Base-by-base conservation (phyloP, 2,113 vertebrate genomes). In the Glaucidium brasilianum region DNA sequence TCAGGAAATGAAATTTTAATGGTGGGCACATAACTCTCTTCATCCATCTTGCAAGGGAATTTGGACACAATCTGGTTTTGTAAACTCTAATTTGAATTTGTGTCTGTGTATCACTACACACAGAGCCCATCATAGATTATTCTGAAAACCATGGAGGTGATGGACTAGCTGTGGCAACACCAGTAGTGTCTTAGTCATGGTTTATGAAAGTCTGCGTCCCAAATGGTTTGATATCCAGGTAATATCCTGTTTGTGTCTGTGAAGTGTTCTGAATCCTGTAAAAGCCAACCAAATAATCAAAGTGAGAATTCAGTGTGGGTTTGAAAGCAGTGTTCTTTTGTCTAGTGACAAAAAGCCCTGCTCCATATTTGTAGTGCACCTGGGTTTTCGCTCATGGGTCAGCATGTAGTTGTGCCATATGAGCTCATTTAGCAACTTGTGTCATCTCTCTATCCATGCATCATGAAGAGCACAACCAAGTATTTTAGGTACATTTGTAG, bases 391-490 rank as follows among this genome's bases (percentile, higher is more conserved):
- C 29, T 88, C 23, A 11, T 15, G 26, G 5, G 2, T 34, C 63
- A 76, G 9, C 22, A 22, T 27, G 12, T 6, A 37, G 14, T 43
- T 20, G 3, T 73, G 32, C 11, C 20, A 4, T 13, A 14, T 20
- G 12, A 89, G 4, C 34, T 95, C n/a, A 37, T 15, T 17, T 3
- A 29, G 6, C 0, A 0, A 37, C 12, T 34, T 67, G 5, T 25
- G 14, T 68, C n/a, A 82, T 5, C 15, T 88, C 17, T 76, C 26
- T 5, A 47, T 73, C 55, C 7, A 47, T 32, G 13, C 3, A 17
- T 50, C 34, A 39, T 9, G 12, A 11, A 69, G 64, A 58, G 6
- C 15, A 77, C 12, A 77, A 22, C 1, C 12, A 50, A 94, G 49
- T 27, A 22, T 47, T 87, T 75, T 34, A 58, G 10, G 25, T 81